Evolutionary conservation across 2,113 vertebrate species (phyloP), one percentile per base, ranked within the genome.

Genomic region (Callorhinus ursinus): DNA sequence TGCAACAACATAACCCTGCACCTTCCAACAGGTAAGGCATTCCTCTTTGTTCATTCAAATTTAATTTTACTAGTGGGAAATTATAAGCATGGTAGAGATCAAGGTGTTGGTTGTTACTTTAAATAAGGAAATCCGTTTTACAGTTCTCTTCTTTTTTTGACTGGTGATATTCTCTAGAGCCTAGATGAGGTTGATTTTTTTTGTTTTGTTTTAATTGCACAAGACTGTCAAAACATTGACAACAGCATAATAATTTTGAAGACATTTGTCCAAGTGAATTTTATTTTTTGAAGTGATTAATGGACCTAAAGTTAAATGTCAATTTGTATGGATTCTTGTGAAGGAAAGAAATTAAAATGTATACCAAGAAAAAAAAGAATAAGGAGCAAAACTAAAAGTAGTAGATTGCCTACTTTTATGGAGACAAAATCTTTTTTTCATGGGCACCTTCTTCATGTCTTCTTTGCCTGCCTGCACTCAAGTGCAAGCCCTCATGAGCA

Each of bases 1-100:
- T 99, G 99, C 98, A 99, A 99, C 99, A 99, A 99, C 39, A 99
- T 99, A 98, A 99, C 99, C 1, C 98, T 99, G 31, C 99, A 98
- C 93, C 98, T 99, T 94, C 98, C 99, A 2, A 31, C 98, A 93
- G 99, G 99, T 99, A 98, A 98, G 98, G 63, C 51, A 39, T 55
- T 89, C 90, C 31, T 88, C 28, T 89, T 77, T 89, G 53, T 96
- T 92, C 59, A 57, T 95, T 87, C 92, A 80, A 83, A 92, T 83
- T 63, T 63, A 61, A 46, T 86, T 93, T 83, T 84, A n/a, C 55
- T 88, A 77, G 84, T 87, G 36, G 36, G 39, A 92, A 96, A 95
- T 28, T 88, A 39, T 33, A 87, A 83, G 5, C 55, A 72, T n/a
- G 33, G 13, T 55, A 88, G 74, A 87, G 88, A 89, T 65, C n/a